Evolutionary conservation across 2,797 vertebrate species (phyloP), one percentile per base, ranked within the genome.

Genomic region (Chiroxiphia lanceolata): DNA sequence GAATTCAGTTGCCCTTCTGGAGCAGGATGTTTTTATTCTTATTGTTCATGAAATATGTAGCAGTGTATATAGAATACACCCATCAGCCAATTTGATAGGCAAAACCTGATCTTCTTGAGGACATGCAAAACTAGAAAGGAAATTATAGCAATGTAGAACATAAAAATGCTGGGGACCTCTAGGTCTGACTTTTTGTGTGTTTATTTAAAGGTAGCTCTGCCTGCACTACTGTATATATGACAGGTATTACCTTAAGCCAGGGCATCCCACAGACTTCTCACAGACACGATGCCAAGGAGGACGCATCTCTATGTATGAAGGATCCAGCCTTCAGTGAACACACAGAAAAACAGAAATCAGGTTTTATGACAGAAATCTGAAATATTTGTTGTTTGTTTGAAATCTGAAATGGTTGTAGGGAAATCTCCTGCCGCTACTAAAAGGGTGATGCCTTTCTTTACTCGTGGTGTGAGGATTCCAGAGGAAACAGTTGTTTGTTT

Each of bases 31-130:
- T 89, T 93, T 90, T 57, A 34, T 89, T 92, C 68, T 76, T 61
- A n/a, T 16, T 67, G 48, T 16, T 16, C 54, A 78, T 83, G 13
- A 65, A 75, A 83, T 75, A 48, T 6, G 25, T 68, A 59, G 50
- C 22, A 53, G 34, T 7, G 21, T 61, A 29, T 44, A 38, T 13
- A 54, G 78, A 90, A 50, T 40, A 61, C 29, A 61, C 63, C 36
- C 67, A 40, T n/a, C 63, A 48, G 50, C 47, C 38, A 42, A 69
- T 91, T 33, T 88, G 87, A 71, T 29, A 86, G 74, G 80, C 81
- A 93, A 91, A 95, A 69, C 47, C 36, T 94, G 31, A 61, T 93
- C 60, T 91, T 77, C 63, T 82, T 15, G 19, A 79, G 71, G 71
- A 91, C 1, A 1, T 25, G 56, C 53, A 42, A 77, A 82, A 47